Base-by-base conservation (phyloP, 2,113 vertebrate genomes). In the Microtus richardsoni region DNA sequence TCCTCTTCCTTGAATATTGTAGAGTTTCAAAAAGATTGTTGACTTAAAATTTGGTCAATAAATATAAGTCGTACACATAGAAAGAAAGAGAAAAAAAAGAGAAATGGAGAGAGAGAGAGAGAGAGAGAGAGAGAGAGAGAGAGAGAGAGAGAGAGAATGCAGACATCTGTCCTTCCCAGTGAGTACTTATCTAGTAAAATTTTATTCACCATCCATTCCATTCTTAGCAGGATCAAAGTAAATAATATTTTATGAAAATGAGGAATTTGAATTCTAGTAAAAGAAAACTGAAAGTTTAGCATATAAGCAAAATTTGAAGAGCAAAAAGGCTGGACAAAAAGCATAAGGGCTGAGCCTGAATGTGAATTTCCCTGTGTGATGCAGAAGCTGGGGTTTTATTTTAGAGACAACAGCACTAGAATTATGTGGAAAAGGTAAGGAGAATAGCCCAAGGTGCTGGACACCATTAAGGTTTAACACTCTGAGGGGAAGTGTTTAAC, bases 11-110 rank as follows among this genome's bases (percentile, higher is more conserved):
- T 62, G n/a, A 89, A 70, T 10, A 13, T 89, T 92, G 91, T 83
- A 78, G 77, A 49, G 17, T 86, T 95, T 96, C 12, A 88, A 49
- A 54, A 49, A 93, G 68, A 91, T 41, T 41, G 44, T 16, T 79
- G n/a, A 85, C 70, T 84, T 95, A 89, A 80, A 93, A 79, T 79
- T 70, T 74, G 36, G 49, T 52, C 54, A 70, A 24, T 26, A 85
- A 62, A 26, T 62, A 68, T 89, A 79, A 33, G 30, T 47, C 41
- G 3, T 9, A 3, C 54, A 41, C 58, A 58, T 21, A 58, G 58
- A 58, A 0, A 58, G 17, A 62, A 10, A 9, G 60, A 75, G 8
- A 87, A 13, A 66, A 4, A 12, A 3, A 30, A 10, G n/a, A 33
- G 66, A 33, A 12, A 33, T 16, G 14, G 52, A 30, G 16, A 66